These are phyloP conservation scores for Colletes collaris DNA, from an alignment of 2,888 invertebrate genomes.

Conservation along the genomic window DNA sequence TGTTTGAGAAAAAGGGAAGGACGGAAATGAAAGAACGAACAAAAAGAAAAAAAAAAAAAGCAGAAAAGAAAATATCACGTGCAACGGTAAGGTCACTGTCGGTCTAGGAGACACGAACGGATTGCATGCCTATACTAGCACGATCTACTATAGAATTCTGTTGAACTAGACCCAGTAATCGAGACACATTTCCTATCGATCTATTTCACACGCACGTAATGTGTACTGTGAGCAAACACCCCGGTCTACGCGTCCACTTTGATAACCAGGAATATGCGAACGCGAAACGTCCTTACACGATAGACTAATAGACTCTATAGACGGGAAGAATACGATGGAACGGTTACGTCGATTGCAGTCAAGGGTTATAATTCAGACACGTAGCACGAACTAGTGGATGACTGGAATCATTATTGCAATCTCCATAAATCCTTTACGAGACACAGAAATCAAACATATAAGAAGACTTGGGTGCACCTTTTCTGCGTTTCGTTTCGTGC, in stretches of 20 bases:
- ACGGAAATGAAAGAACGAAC: too few relatives aligned
- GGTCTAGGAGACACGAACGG: constrained; percentile 30
- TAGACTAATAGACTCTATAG: too few relatives aligned
- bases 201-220: constrained; percentile 61
- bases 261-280: constrained; percentile 7
- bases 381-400: too few relatives aligned
- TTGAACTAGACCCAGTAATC: constrained; percentile 74
- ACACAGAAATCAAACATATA: too few relatives aligned
- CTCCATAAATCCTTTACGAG: too few relatives aligned
- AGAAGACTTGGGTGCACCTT: too few relatives aligned
- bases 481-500: too few relatives aligned
- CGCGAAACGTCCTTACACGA: not conserved
- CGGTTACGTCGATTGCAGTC: too few relatives aligned
- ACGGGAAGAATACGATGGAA: too few relatives aligned
- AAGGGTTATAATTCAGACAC: too few relatives aligned
- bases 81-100: constrained; percentile 49
- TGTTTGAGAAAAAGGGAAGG: not conserved
- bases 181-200: constrained; percentile 66
- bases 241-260: constrained; percentile 13
- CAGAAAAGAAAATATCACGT: constrained; percentile 28
- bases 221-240: constrained; percentile 56
- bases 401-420: too few relatives aligned
- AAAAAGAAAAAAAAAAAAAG: too few relatives aligned
- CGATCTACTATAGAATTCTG: constrained; percentile 52
- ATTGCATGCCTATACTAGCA: constrained; percentile 41